Evolutionary conservation across 2,888 invertebrate genomes (phyloP), one percentile per base, ranked within the genome.

Genomic region (Agrypnus murinus): DNA sequence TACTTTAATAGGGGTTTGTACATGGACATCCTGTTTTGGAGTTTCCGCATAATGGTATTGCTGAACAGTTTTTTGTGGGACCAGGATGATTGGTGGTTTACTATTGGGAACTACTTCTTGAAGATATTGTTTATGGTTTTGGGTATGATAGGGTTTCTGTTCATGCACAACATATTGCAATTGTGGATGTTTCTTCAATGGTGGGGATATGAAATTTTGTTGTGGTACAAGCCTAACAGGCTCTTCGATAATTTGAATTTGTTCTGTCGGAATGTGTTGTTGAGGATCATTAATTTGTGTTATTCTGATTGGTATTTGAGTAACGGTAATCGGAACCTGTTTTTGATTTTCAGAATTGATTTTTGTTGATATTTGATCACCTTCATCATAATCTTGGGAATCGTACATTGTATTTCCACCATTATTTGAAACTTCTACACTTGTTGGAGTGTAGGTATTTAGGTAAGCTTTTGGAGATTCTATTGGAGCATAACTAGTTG

Each of bases 401-500:
- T 36, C 46, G 12, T 57, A 69, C 12, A n/a, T 15, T 1, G 50
- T 58, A 46, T 55, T 46, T 15, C 59, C 58, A n/a, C 34, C 45
- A 31, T 36, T 14, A 4, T 25, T 43, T 14, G 81, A 76, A 62
- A 85, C 77, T 72, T 86, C 85, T n/a, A 85, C 82, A 12, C 38
- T 60, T 1, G 83, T 81, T 0, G 85, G 80, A 3, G 83, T 84
- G 71, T 84, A 86, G 3, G 83, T 84, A 58, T 84, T 82, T 4
- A 85, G 75, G 15, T 80, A 80, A 7, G 84, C 82, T 75, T 83
- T 83, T 9, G 67, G 53, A 5, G 74, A 71, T 48, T 71, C 57
- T 12, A 17, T 15, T 9, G 43, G 19, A 9, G 48, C 32, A 10
- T 38, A 73, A 32, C 34, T 25, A 1, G 55, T 1, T 8, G 25